Conservation (phyloP, 2,797 vertebrate species). For the Sandelia bainsii region DNA sequence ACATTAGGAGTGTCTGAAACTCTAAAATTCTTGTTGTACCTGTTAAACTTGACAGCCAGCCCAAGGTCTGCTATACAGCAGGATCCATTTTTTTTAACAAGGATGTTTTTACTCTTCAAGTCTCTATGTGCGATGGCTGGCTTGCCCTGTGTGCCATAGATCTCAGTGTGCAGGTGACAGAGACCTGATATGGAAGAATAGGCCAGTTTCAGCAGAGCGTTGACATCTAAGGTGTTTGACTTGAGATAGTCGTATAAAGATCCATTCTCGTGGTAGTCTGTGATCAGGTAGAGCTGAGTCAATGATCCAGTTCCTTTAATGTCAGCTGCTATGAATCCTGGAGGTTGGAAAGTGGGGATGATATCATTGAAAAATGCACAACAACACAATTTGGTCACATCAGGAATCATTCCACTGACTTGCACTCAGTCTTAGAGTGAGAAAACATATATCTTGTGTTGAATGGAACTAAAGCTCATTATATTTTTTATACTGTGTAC, state of each 20-base stretch:
- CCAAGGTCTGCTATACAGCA: constrained; percentile 97
- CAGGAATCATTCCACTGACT: neutral
- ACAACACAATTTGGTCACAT: neutral
- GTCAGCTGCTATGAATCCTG: constrained; percentile 98
- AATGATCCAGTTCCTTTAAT: constrained; percentile 98
- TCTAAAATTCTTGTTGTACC: constrained; percentile 70
- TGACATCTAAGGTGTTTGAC: constrained; percentile 92
- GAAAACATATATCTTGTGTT: neutral
- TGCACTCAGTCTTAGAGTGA: neutral
- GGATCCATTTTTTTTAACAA: constrained; percentile 96
- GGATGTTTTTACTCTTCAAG: constrained; percentile 97
- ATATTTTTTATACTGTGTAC: neutral
- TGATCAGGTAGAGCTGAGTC: constrained; percentile 97
- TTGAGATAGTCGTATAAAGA: constrained; percentile 97
- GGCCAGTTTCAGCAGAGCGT: constrained; percentile 90
- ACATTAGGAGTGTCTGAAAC: neutral
- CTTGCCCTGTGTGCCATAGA: constrained; percentile 98
- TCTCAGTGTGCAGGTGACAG: constrained; percentile 96
- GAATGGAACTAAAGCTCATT: neutral
- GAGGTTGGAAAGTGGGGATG: neutral
- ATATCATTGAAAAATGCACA: constrained; percentile 2
- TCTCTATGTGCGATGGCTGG: constrained; percentile 96
- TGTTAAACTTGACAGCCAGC: constrained; percentile 97
- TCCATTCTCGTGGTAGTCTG: constrained; percentile 96
- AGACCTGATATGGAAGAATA: constrained; percentile 94